Base-by-base conservation (phyloP, 2,888 invertebrate genomes). In the Drosophila atripex region DNA sequence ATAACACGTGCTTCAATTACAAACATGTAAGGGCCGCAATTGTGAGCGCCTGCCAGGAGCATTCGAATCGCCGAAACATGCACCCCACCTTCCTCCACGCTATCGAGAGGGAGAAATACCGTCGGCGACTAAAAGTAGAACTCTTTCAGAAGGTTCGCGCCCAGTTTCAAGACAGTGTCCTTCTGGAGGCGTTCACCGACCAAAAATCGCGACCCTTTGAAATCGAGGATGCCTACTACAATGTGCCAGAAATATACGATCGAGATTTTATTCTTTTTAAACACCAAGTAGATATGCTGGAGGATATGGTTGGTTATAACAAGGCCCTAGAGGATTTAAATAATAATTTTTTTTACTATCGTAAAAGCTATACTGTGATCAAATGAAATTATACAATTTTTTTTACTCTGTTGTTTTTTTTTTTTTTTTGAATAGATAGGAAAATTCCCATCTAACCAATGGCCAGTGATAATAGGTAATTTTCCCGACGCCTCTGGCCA, bases 141-240 rank as follows among this genome's bases (percentile, higher is more conserved):
- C 49, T 55, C 2, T 83, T 70, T 53, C 65, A 77, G 8, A 64
- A 41, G 39, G 2, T 76, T 0, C 68, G 80, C 7, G 49, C 32
- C n/a, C 59, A 60, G 2, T 76, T 83, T 5, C 66, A 70, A 14
- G 25, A 30, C 1, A 16, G 43, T 11, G 3, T 73, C 0, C 47
- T 85, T 9, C 30, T 21, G 21, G 11, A n/a, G 0, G 16, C 32
- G 4, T 11, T 11, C 9, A 3, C 18, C 14, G 23, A 39, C 8
- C 14, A 4, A 6, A 6, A 30, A 3, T 1, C 21, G 0, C 1
- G 1, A 9, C 23, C 5, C 8, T 28, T 18, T n/a, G 8, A 32
- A 12, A 35, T n/a, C 1, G 57, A 61, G 0, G 57, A 60, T 0
- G 39, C 32, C 9, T 77, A 39, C 16, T 68, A 38, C 45, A 61